phyloP scores from a whole-genome alignment of 2,113 vertebrate genomes.

The Indicator indicator region DNA sequence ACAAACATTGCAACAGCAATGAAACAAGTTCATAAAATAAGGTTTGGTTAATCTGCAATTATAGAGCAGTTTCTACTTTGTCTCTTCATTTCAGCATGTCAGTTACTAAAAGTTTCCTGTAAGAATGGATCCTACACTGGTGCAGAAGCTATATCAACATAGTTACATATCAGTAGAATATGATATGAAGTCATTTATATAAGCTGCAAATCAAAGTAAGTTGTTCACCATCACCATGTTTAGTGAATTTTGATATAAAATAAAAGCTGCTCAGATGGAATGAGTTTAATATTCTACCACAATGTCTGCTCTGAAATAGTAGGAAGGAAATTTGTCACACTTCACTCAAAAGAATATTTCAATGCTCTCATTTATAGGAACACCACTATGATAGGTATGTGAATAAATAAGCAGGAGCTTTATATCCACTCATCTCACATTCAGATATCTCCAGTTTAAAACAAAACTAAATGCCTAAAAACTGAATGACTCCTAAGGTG shows the following conservation, averaged over 20 bases:
- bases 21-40: constrained; percentile 28
- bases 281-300: not conserved
- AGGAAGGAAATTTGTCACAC: not conserved
- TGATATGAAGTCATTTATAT: not conserved
- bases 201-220: not conserved
- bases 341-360: not conserved
- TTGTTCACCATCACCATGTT: not conserved
- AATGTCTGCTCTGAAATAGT: not conserved
- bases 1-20: constrained; percentile 58
- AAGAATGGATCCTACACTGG: not conserved
- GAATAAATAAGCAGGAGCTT: not conserved
- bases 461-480: not conserved
- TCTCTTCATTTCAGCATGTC: constrained; percentile 9
- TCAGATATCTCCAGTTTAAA: not conserved
- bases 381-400: not conserved
- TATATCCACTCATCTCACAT: not conserved
- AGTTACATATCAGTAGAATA: not conserved
- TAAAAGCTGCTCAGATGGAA: not conserved
- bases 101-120: not conserved
- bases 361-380: not conserved
- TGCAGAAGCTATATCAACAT: not conserved
- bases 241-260: not conserved
- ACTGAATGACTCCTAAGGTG: not conserved
- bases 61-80: not conserved
- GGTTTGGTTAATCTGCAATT: constrained; percentile 35